Conservation (phyloP, 2,113 vertebrate species). For the Sprattus sprattus region DNA sequence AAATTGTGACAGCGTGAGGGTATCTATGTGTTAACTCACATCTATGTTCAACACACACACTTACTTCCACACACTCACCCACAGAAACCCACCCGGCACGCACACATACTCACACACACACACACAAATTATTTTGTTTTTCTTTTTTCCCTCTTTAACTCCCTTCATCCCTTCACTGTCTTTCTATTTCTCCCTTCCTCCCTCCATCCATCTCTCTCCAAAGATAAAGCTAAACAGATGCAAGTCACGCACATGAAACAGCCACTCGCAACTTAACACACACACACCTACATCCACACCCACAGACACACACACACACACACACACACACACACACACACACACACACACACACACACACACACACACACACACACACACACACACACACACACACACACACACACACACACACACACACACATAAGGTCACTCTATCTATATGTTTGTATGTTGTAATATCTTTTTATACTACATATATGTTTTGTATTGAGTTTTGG, state of each 20-base stretch:
- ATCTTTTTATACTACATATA: no score
- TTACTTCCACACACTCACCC: no score
- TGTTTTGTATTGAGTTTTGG: no score
- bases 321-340: neutral
- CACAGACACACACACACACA: neutral
- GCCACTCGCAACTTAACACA: neutral
- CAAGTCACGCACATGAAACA: neutral
- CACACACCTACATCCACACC: neutral
- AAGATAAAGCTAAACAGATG: no score
- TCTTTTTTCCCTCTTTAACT: no score
- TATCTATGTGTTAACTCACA: no score
- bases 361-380: neutral
- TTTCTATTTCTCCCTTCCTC: neutral
- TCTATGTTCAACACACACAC: no score
- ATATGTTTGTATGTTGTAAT: no score
- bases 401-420: neutral
- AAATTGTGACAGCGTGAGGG: no score
- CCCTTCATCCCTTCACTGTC: slow-evolving; percentile 9
- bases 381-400: neutral
- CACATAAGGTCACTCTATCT: no score
- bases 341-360: slow-evolving; percentile 6
- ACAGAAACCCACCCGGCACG: no score
- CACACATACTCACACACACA: no score
- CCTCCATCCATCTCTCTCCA: neutral
- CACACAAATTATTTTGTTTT: slow-evolving; percentile 11